These are phyloP conservation scores for Trissolcus basalis DNA, from an alignment of 1,140 invertebrate genomes.

Conservation along the genomic window DNA sequence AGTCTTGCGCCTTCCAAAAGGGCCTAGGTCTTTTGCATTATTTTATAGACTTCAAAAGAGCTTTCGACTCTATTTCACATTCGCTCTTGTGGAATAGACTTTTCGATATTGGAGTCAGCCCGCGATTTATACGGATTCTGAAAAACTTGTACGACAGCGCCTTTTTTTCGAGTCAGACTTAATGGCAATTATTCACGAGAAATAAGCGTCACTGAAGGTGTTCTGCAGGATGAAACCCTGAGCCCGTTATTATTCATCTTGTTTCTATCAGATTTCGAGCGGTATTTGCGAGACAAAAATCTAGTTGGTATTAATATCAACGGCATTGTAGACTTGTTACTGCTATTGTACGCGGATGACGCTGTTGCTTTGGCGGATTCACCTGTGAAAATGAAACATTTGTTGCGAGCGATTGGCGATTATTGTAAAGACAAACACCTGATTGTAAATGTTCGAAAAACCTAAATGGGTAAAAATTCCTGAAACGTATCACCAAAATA, in stretches of 20 bases:
- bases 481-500: background rate
- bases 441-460: background rate
- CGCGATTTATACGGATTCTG: background rate
- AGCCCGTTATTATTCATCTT: background rate
- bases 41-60: slow-evolving; percentile 1
- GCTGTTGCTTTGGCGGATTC: background rate
- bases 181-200: slow-evolving; percentile 4
- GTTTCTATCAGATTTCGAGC: slow-evolving; percentile 2
- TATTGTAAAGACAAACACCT: background rate
- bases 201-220: background rate
- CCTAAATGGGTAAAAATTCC: background rate
- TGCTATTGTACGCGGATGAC: slow-evolving; percentile 4
- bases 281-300: background rate
- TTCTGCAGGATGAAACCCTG: slow-evolving; percentile 5
- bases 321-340: background rate
- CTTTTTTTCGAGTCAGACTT: background rate
- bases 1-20: background rate
- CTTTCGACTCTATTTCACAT: background rate
- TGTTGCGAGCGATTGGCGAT: background rate
- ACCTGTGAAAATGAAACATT: background rate
- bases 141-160: background rate
- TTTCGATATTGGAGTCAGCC: background rate
- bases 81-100: background rate
- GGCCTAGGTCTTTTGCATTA: background rate
- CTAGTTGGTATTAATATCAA: slow-evolving; percentile 3